Conservation (phyloP, 2,113 vertebrate species). For the Brachionichthys hirsutus region DNA sequence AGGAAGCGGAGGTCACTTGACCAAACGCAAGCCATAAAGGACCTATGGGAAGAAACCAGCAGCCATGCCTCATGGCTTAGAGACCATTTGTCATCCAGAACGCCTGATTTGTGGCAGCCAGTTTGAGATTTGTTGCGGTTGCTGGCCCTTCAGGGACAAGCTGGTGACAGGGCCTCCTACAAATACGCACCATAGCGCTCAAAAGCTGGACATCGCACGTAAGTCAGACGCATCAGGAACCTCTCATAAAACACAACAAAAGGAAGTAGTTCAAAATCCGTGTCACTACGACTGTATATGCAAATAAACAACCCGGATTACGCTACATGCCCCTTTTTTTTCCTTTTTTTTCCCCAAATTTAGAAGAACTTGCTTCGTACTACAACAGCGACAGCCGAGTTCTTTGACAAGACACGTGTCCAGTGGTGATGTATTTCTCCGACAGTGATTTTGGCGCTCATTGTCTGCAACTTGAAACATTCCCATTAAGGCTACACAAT, state of each 20-base stretch:
- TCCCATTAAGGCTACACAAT: too few relatives aligned
- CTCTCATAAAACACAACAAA: conserved; percentile 23
- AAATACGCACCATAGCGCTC: conserved; percentile 24
- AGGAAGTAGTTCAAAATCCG: conserved; percentile 2
- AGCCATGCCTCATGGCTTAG: conserved; percentile 55
- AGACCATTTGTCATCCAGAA: conserved; percentile 67
- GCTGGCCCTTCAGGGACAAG: conserved; percentile 32
- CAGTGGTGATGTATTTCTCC: too few relatives aligned
- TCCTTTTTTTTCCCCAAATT: too few relatives aligned
- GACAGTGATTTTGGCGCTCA: too few relatives aligned
- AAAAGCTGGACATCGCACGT: conserved; percentile 14
- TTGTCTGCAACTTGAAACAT: too few relatives aligned
- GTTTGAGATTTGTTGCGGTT: conserved; percentile 46
- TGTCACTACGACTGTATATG: background rate
- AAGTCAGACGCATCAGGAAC: conserved; percentile 27
- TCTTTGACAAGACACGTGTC: too few relatives aligned
- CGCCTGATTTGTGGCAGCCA: conserved; percentile 58
- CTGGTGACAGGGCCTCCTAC: conserved; percentile 37
- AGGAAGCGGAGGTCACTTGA: conserved; percentile 66
- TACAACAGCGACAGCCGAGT: too few relatives aligned
- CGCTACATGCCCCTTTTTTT: too few relatives aligned
- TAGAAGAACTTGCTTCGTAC: too few relatives aligned
- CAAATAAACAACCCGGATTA: too few relatives aligned
- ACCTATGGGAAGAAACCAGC: conserved; percentile 50
- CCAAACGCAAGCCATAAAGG: conserved; percentile 50